A percentile compares a stretch with the other conserved stretches of the same genome.
phyloP scores from a whole-genome alignment of 92 coral and sea anemone genomes.

The Zoanthus gigantus region DNA sequence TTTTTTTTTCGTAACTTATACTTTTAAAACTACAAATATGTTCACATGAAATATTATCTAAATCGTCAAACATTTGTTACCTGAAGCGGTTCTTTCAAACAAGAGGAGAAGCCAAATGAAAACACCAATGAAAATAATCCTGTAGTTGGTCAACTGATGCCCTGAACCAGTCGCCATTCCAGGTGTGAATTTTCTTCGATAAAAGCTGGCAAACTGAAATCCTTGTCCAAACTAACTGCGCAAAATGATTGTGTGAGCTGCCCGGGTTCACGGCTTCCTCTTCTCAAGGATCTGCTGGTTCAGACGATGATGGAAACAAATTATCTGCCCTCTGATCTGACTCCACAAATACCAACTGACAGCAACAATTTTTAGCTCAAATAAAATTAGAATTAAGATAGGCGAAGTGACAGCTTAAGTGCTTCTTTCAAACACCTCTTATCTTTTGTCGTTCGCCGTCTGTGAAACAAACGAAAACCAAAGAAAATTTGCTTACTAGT shows the following conservation, averaged over 20 bases:
- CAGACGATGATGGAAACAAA: background rate
- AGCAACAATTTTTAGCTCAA: background rate
- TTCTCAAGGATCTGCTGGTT: background rate
- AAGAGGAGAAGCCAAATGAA: background rate
- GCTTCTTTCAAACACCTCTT: background rate
- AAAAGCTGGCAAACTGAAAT: background rate
- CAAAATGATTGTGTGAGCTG: background rate
- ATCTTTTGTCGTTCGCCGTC: too few relatives aligned
- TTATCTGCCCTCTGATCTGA: background rate
- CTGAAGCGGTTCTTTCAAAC: background rate
- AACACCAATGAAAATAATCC: background rate
- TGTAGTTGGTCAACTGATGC: background rate
- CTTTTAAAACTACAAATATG: background rate
- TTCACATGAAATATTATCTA: background rate
- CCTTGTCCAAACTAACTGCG: background rate
- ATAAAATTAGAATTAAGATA: background rate
- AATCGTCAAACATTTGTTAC: background rate
- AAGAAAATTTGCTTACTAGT: too few relatives aligned
- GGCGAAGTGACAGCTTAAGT: conserved; percentile 6
- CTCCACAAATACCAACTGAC: background rate
- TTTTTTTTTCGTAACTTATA: background rate
- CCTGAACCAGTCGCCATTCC: background rate
- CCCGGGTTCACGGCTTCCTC: background rate
- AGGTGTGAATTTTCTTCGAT: background rate
- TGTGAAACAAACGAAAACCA: too few relatives aligned